Evolutionary conservation across 2,888 invertebrate species (phyloP).

Genomic region (Chironomus riparius): DNA sequence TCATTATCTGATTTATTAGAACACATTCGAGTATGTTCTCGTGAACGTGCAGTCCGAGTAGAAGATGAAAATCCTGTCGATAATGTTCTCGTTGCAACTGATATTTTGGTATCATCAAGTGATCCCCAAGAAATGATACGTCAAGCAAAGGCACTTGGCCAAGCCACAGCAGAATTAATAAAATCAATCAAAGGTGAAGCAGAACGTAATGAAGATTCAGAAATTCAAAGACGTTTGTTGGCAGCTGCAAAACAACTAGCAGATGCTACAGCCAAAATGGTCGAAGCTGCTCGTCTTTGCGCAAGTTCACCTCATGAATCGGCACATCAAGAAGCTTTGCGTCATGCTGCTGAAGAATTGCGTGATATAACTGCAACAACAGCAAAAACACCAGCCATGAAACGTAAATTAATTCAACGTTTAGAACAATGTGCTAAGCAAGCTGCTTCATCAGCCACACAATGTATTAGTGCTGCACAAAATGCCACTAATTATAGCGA

Average conservation of each 20-base stretch:
- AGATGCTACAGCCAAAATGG: conserved; percentile 94
- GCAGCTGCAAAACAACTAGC: conserved; percentile 92
- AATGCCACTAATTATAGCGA: conserved; percentile 63
- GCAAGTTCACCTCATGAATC: conserved; percentile 78
- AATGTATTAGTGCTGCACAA: conserved; percentile 81
- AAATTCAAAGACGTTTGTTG: conserved; percentile 78
- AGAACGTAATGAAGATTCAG: conserved; percentile 75
- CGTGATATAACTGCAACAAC: conserved; percentile 82
- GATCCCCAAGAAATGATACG: conserved; percentile 91
- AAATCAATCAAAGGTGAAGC: conserved; percentile 94
- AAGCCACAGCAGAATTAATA: conserved; percentile 89
- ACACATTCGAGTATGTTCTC: conserved; percentile 70
- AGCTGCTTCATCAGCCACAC: conserved; percentile 80
- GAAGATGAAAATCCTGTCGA: conserved; percentile 79
- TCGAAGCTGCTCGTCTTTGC: conserved; percentile 91
- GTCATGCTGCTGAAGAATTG: conserved; percentile 87
- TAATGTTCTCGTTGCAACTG: conserved; percentile 80
- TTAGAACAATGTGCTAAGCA: conserved; percentile 68
- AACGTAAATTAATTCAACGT: conserved; percentile 60
- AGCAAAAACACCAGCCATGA: conserved; percentile 63
- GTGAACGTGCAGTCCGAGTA: conserved; percentile 53
- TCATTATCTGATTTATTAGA: conserved; percentile 82
- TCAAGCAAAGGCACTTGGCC: conserved; percentile 82
- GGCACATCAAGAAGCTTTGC: conserved; percentile 71
- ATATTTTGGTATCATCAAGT: conserved; percentile 74